Percentiles rank a stretch among this genome's conserved stretches.
phyloP scores from a whole-genome alignment of 2,113 vertebrate genomes.

The Toxotes jaculatrix region DNA sequence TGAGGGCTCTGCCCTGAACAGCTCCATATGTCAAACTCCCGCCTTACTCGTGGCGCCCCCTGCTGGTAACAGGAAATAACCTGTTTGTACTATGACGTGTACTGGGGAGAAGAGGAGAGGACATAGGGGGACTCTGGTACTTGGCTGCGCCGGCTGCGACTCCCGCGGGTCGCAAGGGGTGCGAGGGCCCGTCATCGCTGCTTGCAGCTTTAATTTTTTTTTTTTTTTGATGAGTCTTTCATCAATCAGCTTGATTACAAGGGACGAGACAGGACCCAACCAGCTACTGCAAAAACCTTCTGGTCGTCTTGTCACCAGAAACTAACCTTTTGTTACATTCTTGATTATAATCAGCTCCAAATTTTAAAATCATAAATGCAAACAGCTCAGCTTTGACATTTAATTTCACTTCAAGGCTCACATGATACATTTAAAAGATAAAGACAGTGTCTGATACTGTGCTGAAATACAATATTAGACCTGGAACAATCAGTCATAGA shows the following conservation, averaged over 20 bases:
- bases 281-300: conserved; percentile 15
- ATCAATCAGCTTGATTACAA: conserved; percentile 71
- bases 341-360: neutral
- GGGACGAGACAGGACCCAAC: conserved; percentile 24
- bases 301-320: neutral
- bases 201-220: too few relatives aligned
- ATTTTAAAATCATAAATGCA: neutral
- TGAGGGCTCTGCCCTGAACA: too few relatives aligned
- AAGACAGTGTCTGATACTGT: neutral
- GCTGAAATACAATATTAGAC: neutral
- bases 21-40: too few relatives aligned
- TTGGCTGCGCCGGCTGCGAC: too few relatives aligned
- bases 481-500: neutral
- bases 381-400: neutral
- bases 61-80: too few relatives aligned
- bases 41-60: too few relatives aligned
- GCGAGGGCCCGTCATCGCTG: too few relatives aligned
- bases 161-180: too few relatives aligned
- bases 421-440: neutral
- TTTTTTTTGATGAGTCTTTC: conserved; percentile 67
- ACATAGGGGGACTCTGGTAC: too few relatives aligned
- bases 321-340: conserved; percentile 1
- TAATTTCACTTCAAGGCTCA: neutral
- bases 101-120: too few relatives aligned
- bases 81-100: too few relatives aligned